Conservation (phyloP, 2,888 invertebrate species). For the Graphium colonna region DNA sequence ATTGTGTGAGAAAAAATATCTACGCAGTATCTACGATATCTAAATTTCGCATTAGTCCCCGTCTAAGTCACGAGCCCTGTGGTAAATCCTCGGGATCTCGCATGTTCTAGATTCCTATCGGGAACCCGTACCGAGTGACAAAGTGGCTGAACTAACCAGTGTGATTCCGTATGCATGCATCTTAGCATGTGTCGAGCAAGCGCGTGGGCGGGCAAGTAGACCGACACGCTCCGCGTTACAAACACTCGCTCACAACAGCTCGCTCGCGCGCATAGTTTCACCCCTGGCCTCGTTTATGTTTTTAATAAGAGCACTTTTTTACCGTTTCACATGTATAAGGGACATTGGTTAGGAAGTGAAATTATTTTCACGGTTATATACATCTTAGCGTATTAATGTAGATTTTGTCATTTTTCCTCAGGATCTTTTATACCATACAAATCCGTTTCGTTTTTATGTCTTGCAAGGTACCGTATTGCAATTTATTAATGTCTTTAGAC, state of each 20-base stretch:
- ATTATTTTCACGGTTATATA: too few species aligned
- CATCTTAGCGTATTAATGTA: too few species aligned
- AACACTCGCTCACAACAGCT: neutral
- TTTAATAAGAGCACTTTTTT: too few species aligned
- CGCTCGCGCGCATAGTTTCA: neutral
- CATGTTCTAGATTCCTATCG: conserved; percentile 15
- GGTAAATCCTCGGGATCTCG: conserved; percentile 10
- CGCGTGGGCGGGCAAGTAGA: conserved; percentile 20
- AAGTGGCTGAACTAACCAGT: conserved; percentile 31
- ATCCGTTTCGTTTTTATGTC: too few species aligned
- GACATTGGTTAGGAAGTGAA: too few species aligned
- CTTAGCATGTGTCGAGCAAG: conserved; percentile 25
- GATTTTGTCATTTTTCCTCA: too few species aligned
- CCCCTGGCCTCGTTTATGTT: neutral
- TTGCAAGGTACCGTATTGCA: too few species aligned
- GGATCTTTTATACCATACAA: too few species aligned
- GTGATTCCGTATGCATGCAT: conserved; percentile 38
- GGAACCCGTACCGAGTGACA: conserved; percentile 22
- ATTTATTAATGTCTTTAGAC: too few species aligned
- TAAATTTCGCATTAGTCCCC: conserved; percentile 3
- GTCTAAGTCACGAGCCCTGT: neutral
- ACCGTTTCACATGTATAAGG: too few species aligned
- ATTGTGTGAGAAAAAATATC: too few species aligned
- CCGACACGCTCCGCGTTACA: conserved; percentile 10
- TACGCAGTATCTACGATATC: too few species aligned